Percentiles rank a stretch among this genome's conserved stretches.
Conservation (phyloP, 2,113 vertebrate species). For the Zosterops lateralis region DNA sequence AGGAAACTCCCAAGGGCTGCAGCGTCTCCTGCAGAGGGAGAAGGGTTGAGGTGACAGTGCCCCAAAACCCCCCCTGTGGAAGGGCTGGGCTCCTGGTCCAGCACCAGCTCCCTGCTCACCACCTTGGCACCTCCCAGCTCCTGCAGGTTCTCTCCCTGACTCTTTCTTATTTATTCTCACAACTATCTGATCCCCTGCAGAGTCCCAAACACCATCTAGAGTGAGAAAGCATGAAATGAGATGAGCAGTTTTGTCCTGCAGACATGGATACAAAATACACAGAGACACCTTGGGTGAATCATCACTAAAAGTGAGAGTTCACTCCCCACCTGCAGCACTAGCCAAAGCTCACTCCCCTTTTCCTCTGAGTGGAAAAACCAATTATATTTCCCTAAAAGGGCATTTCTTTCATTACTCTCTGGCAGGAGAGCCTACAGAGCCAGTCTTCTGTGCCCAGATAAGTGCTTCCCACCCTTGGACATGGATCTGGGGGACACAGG, state of each 20-base stretch:
- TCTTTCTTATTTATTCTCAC: neutral
- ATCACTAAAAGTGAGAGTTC: neutral
- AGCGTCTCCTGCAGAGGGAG: neutral
- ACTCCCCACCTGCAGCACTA: neutral
- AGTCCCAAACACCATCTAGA: neutral
- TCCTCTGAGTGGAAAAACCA: neutral
- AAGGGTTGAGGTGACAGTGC: accelerated
- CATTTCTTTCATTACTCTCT: neutral
- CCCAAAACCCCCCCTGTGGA: accelerated
- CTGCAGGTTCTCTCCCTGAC: neutral
- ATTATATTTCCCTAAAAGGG: neutral
- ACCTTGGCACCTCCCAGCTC: neutral
- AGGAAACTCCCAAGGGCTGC: neutral
- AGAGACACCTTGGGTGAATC: neutral
- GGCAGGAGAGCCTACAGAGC: neutral
- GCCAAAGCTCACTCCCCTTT: neutral
- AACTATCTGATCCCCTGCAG: neutral
- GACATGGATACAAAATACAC: neutral
- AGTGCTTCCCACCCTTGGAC: accelerated
- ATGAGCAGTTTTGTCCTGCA: neutral
- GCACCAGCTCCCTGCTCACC: neutral
- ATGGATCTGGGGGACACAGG: accelerated
- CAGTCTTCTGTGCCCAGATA: neutral
- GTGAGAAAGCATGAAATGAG: neutral
- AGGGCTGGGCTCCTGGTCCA: neutral